Conservation (phyloP, 1,140 invertebrate species). For the Bradynema listronoti region DNA sequence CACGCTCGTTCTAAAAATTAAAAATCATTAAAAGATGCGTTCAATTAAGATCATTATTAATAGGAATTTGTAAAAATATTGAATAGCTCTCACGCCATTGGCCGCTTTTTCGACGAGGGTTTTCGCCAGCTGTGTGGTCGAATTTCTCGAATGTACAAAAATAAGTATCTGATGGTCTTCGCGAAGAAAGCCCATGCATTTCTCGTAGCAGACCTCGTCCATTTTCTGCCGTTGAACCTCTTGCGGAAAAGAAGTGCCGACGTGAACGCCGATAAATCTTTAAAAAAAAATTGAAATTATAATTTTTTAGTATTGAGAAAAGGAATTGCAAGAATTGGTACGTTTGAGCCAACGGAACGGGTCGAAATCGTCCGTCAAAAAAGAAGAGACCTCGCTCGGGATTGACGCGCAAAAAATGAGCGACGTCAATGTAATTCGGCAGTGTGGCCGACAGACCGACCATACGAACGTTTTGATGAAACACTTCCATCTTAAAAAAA, state of each 20-base stretch:
- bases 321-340: slow-evolving; percentile 23
- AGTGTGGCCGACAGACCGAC: slow-evolving; percentile 95
- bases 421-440: slow-evolving; percentile 95
- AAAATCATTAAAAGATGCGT: slow-evolving; percentile 7
- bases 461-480: slow-evolving; percentile 86
- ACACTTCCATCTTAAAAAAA: slow-evolving; percentile 70
- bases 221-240: slow-evolving; percentile 70
- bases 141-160: slow-evolving; percentile 94
- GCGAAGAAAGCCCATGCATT: slow-evolving; percentile 31
- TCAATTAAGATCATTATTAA: no score
- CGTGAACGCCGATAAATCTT: slow-evolving; percentile 85
- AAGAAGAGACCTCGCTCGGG: slow-evolving; percentile 85
- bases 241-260: slow-evolving; percentile 67
- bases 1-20: slow-evolving; percentile 33
- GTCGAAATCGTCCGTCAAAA: slow-evolving; percentile 90
- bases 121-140: slow-evolving; percentile 78
- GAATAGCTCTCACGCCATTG: slow-evolving; percentile 22
- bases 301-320: neutral
- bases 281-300: slow-evolving; percentile 51
- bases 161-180: slow-evolving; percentile 75
- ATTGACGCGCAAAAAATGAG: slow-evolving; percentile 85
- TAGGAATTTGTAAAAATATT: no score
- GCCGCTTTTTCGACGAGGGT: slow-evolving; percentile 70
- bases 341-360: slow-evolving; percentile 80
- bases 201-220: slow-evolving; percentile 67